Percentiles rank a stretch among this genome's conserved stretches.
These are phyloP conservation scores for Pseudomyrmex flavicornis DNA, from an alignment of 1,140 invertebrate genomes.

Conservation along the genomic window DNA sequence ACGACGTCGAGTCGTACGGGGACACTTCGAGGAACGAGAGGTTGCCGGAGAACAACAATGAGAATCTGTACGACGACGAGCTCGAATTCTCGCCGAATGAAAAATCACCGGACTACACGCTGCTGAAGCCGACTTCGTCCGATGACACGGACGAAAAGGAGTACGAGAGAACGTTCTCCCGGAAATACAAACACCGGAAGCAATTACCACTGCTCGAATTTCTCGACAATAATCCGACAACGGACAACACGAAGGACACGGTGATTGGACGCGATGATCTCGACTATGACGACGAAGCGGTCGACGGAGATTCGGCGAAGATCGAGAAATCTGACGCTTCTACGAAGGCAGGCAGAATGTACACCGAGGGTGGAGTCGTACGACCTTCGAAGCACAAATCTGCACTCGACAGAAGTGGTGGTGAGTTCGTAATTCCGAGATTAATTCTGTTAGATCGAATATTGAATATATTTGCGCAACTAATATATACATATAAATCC, in stretches of 20 bases:
- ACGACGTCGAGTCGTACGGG: slow-evolving; percentile 30
- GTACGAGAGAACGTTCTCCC: slow-evolving; percentile 77
- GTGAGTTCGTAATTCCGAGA: slow-evolving; percentile 27
- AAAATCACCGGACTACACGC: slow-evolving; percentile 27
- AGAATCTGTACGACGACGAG: slow-evolving; percentile 23
- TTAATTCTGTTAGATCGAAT: neutral
- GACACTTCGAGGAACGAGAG: slow-evolving; percentile 7
- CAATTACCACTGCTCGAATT: slow-evolving; percentile 24
- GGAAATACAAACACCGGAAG: slow-evolving; percentile 74
- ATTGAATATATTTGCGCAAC: too few species aligned
- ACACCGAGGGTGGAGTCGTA: slow-evolving; percentile 88
- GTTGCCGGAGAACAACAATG: slow-evolving; percentile 32
- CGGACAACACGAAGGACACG: slow-evolving; percentile 68
- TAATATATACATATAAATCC: neutral
- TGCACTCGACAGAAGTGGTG: slow-evolving; percentile 1
- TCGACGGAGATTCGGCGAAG: slow-evolving; percentile 80
- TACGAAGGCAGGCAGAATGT: slow-evolving; percentile 80
- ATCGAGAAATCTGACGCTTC: neutral
- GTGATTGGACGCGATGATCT: slow-evolving; percentile 80
- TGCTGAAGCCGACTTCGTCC: neutral
- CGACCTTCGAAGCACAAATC: slow-evolving; percentile 70
- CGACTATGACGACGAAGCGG: slow-evolving; percentile 42
- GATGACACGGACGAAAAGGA: slow-evolving; percentile 69
- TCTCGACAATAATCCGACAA: neutral
- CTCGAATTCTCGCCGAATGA: slow-evolving; percentile 70